Conservation (phyloP, 2,888 invertebrate species). For the Hedya salicella region DNA sequence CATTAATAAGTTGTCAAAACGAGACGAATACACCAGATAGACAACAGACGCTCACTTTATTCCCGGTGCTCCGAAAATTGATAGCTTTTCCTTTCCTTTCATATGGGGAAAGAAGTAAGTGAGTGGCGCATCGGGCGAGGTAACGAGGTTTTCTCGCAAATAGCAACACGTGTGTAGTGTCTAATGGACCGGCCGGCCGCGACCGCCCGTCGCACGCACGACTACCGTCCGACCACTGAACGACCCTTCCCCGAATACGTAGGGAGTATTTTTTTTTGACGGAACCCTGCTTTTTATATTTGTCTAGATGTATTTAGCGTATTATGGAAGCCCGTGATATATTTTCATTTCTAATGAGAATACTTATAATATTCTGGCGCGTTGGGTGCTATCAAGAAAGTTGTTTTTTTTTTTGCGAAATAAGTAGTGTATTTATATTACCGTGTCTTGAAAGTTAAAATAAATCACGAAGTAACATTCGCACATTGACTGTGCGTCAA, state of each 20-base stretch:
- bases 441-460: too few relatives aligned
- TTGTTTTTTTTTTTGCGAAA: too few relatives aligned
- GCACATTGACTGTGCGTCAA: too few relatives aligned
- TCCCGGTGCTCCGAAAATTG: conserved; percentile 52
- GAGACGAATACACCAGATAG: conserved; percentile 17
- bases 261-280: conserved; percentile 21
- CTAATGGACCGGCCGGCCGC: conserved; percentile 55
- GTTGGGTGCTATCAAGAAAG: too few relatives aligned
- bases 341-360: too few relatives aligned
- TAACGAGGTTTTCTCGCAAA: conserved; percentile 69
- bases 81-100: conserved; percentile 58
- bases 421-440: too few relatives aligned
- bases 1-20: conserved; percentile 25
- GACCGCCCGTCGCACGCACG: conserved; percentile 42
- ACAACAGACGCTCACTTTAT: conserved; percentile 32
- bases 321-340: not conserved
- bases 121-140: conserved; percentile 58
- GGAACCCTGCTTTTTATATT: not conserved
- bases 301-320: not conserved
- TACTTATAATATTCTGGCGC: not conserved
- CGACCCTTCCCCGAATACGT: conserved; percentile 8
- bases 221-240: conserved; percentile 12
- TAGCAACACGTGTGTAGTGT: conserved; percentile 64
- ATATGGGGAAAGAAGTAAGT: conserved; percentile 53
- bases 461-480: too few relatives aligned